A percentile compares a stretch with the other conserved stretches of the same genome.
These are phyloP conservation scores for Gambusia holbrooki DNA, from an alignment of 2,113 vertebrate species.

Conservation along the genomic window DNA sequence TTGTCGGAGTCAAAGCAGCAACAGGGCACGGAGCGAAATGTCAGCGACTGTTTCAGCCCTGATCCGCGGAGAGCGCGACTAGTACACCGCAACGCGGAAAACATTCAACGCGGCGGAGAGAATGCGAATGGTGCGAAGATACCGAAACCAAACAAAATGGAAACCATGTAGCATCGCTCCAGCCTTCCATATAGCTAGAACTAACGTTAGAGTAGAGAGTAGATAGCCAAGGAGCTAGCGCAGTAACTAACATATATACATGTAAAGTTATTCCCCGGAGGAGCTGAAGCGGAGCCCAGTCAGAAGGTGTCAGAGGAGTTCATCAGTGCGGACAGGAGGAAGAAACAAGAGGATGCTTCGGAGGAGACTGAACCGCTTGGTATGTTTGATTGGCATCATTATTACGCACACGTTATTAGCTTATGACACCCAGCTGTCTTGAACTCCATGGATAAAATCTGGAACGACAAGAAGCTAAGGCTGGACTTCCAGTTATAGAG, in stretches of 20 bases:
- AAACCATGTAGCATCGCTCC: constrained; percentile 79
- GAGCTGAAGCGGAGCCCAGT: constrained; percentile 52
- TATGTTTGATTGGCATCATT: constrained; percentile 65
- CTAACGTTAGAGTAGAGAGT: constrained; percentile 67
- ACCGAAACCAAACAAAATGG: constrained; percentile 70
- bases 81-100: constrained; percentile 78
- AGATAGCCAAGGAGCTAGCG: constrained; percentile 77
- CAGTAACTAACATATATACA: constrained; percentile 69
- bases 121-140: constrained; percentile 79
- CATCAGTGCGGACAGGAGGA: constrained; percentile 53
- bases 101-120: constrained; percentile 55
- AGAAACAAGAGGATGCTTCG: constrained; percentile 75
- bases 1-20: constrained; percentile 73
- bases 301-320: constrained; percentile 67
- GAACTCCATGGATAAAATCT: not conserved
- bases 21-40: constrained; percentile 79
- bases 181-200: constrained; percentile 70
- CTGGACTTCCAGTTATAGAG: not conserved
- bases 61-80: constrained; percentile 66
- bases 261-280: constrained; percentile 74
- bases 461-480: not conserved
- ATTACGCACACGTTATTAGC: constrained; percentile 47
- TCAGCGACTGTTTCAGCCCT: constrained; percentile 54
- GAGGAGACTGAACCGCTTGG: constrained; percentile 77
- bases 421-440: constrained; percentile 31